Percentiles rank a stretch among this genome's conserved stretches.
Evolutionary conservation across 1,140 invertebrate species (phyloP).

Genomic region (Caenorhabditis remanei): DNA sequence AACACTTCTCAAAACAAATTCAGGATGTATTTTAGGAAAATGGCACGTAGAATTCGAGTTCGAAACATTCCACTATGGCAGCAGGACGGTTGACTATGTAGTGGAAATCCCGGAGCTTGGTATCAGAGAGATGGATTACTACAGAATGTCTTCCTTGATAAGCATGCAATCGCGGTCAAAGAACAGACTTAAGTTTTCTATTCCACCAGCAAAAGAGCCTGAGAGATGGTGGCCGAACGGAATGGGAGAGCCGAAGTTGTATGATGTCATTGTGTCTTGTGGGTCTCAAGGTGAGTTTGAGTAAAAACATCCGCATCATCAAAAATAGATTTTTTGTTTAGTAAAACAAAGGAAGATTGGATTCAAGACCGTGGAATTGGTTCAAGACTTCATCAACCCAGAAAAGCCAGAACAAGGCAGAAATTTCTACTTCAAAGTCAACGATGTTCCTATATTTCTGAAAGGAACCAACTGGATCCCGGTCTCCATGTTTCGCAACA

Average conservation of each 20-base stretch:
- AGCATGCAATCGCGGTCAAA: background rate
- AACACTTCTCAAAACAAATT: background rate
- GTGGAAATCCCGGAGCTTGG: constrained; percentile 10
- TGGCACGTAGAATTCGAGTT: constrained; percentile 3
- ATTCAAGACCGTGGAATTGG: constrained; percentile 87
- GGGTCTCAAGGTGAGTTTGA: constrained; percentile 31
- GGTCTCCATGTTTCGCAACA: constrained; percentile 84
- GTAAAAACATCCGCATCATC: background rate
- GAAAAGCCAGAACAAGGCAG: constrained; percentile 80
- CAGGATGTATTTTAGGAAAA: background rate
- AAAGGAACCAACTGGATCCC: constrained; percentile 97
- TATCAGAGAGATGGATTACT: constrained; percentile 29
- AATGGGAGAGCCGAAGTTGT: constrained; percentile 85
- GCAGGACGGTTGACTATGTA: background rate
- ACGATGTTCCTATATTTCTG: constrained; percentile 89
- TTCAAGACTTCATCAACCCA: constrained; percentile 82
- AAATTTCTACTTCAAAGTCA: constrained; percentile 90
- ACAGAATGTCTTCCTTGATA: background rate
- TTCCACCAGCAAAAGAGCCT: constrained; percentile 77
- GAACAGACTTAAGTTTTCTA: background rate
- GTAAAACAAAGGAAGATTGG: constrained; percentile 82
- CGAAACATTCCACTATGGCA: constrained; percentile 40
- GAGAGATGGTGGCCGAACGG: constrained; percentile 94
- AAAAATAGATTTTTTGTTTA: constrained; percentile 76
- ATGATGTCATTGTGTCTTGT: constrained; percentile 59